A percentile compares a stretch with the other conserved stretches of the same genome.
Evolutionary conservation across 2,113 vertebrate species (phyloP).

Genomic region (Serranochromis macrocephalus): DNA sequence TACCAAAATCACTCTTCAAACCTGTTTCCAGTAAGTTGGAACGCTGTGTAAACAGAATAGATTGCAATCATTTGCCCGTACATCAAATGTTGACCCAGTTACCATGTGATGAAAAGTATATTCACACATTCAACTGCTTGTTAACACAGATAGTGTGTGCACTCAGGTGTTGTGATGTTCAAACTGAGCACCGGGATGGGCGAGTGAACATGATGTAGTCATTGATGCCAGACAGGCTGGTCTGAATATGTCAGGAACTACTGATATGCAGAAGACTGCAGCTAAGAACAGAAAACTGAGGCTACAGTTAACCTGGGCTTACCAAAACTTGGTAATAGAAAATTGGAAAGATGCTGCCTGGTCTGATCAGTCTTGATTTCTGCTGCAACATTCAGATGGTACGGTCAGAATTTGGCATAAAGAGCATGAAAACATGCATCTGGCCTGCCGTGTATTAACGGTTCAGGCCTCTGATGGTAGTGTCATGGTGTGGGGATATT

Average conservation of each 20-base stretch:
- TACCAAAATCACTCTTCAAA: neutral
- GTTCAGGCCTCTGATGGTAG: neutral
- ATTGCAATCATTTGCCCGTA: neutral
- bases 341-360: neutral
- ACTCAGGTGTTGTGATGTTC: neutral
- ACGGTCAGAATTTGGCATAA: rapidly evolving
- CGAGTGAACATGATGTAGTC: rapidly evolving
- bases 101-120: neutral
- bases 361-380: neutral
- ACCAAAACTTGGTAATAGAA: neutral
- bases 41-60: rapidly evolving
- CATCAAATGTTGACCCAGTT: neutral
- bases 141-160: neutral
- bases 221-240: neutral
- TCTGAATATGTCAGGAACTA: neutral
- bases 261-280: neutral
- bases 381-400: neutral
- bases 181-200: rapidly evolving
- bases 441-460: rapidly evolving
- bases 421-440: rapidly evolving
- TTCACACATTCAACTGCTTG: neutral
- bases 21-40: neutral
- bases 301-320: rapidly evolving
- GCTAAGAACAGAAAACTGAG: neutral
- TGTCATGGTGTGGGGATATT: neutral